Evolutionary conservation across 1,140 invertebrate species (phyloP).

Genomic region (Sweltsa coloradensis): DNA sequence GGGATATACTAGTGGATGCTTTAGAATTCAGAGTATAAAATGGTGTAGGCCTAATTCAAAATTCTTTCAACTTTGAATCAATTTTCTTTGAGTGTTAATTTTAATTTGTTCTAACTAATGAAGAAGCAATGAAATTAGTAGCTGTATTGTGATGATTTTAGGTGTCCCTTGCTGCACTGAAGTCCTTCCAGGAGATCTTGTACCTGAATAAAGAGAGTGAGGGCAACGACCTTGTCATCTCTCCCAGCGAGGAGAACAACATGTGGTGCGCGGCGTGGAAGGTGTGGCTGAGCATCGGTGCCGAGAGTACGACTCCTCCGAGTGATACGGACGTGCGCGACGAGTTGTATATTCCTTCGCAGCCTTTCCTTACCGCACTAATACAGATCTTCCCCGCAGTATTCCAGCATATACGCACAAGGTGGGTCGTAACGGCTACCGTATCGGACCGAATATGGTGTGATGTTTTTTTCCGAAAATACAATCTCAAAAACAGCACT

Average conservation of each 20-base stretch:
- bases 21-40: too few species aligned
- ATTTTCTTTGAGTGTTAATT: not conserved
- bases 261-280: constrained; percentile 72
- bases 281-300: constrained; percentile 76
- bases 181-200: constrained; percentile 91
- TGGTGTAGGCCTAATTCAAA: not conserved
- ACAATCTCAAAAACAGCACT: too few species aligned
- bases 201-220: constrained; percentile 39
- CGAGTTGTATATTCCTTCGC: constrained; percentile 72
- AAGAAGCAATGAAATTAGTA: not conserved
- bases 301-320: constrained; percentile 58
- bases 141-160: constrained; percentile 20
- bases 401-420: constrained; percentile 77
- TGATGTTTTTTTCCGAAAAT: too few species aligned
- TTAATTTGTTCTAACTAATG: not conserved
- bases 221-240: not conserved
- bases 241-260: constrained; percentile 35
- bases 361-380: constrained; percentile 83
- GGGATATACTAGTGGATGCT: too few species aligned
- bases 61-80: not conserved
- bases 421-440: constrained; percentile 34
- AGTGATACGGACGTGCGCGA: constrained; percentile 31
- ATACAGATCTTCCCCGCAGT: constrained; percentile 90
- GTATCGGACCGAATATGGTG: not conserved
- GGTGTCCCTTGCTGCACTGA: constrained; percentile 86